phyloP scores from a whole-genome alignment of 2,888 invertebrate species.

The Aquatica leii region DNA sequence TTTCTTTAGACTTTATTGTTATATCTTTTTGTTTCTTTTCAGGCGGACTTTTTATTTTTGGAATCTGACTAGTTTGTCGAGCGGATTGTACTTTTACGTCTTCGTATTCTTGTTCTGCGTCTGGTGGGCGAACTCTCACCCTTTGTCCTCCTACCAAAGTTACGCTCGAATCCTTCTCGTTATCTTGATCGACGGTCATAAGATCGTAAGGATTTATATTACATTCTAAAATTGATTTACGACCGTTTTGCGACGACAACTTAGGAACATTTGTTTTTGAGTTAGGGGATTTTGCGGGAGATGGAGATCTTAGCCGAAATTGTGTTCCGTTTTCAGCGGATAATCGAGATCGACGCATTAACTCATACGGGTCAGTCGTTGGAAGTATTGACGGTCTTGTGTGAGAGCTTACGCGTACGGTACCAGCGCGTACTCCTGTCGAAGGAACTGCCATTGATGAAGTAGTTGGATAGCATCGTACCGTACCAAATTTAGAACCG shows the following conservation, averaged over 20 bases:
- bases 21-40: slow-evolving; percentile 29
- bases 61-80: slow-evolving; percentile 36
- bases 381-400: slow-evolving; percentile 72
- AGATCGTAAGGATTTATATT: slow-evolving; percentile 86
- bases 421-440: slow-evolving; percentile 66
- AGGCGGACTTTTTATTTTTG: slow-evolving; percentile 25
- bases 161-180: slow-evolving; percentile 47
- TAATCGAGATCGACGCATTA: slow-evolving; percentile 80
- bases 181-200: slow-evolving; percentile 64
- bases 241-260: slow-evolving; percentile 42
- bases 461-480: slow-evolving; percentile 59
- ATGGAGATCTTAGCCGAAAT: slow-evolving; percentile 61
- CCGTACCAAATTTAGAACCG: slow-evolving; percentile 70
- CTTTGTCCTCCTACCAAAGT: slow-evolving; percentile 57
- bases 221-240: slow-evolving; percentile 82
- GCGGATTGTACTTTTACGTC: slow-evolving; percentile 47
- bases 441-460: slow-evolving; percentile 42
- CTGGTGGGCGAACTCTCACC: slow-evolving; percentile 59
- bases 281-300: slow-evolving; percentile 48
- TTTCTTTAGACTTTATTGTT: slow-evolving; percentile 45
- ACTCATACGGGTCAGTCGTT: slow-evolving; percentile 79
- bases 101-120: slow-evolving; percentile 50
- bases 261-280: slow-evolving; percentile 36
- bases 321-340: slow-evolving; percentile 48
- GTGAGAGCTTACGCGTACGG: slow-evolving; percentile 69